These are phyloP conservation scores for Pelochelys cantorii DNA, from an alignment of 2,797 vertebrate species.

Conservation along the genomic window DNA sequence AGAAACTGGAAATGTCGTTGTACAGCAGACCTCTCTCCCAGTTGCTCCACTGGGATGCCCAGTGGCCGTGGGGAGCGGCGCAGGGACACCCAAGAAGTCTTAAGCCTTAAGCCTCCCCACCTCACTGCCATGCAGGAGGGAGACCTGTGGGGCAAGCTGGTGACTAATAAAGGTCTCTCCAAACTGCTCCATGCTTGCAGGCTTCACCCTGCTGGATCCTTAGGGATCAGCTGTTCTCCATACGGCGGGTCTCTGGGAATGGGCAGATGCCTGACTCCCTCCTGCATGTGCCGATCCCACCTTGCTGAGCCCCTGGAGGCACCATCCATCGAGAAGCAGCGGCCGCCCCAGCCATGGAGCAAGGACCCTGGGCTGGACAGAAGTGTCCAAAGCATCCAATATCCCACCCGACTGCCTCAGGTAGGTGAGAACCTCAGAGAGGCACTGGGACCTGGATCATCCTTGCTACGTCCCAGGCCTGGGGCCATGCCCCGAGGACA, in stretches of 20 bases:
- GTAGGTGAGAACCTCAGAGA: neutral
- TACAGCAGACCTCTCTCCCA: neutral
- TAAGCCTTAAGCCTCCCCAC: neutral
- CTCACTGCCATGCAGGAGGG: neutral
- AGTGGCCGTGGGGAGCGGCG: neutral
- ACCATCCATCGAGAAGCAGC: neutral
- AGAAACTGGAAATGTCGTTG: neutral
- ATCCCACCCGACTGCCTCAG: neutral
- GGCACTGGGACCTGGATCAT: neutral
- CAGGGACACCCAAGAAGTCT: neutral
- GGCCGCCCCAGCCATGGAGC: neutral
- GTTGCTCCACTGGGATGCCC: neutral
- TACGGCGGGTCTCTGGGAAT: neutral
- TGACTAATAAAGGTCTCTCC: neutral
- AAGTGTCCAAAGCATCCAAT: neutral
- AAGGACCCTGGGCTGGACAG: neutral
- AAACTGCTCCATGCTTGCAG: neutral
- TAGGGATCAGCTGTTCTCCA: neutral
- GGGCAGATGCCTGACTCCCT: neutral
- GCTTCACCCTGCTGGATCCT: neutral
- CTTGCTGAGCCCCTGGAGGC: neutral
- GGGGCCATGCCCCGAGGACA: neutral
- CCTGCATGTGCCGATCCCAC: accelerated
- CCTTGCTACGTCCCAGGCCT: neutral
- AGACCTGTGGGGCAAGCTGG: neutral